Evolutionary conservation across 2,888 invertebrate genomes (phyloP), one percentile per base, ranked within the genome.

Genomic region (Catotricha subobsoleta): DNA sequence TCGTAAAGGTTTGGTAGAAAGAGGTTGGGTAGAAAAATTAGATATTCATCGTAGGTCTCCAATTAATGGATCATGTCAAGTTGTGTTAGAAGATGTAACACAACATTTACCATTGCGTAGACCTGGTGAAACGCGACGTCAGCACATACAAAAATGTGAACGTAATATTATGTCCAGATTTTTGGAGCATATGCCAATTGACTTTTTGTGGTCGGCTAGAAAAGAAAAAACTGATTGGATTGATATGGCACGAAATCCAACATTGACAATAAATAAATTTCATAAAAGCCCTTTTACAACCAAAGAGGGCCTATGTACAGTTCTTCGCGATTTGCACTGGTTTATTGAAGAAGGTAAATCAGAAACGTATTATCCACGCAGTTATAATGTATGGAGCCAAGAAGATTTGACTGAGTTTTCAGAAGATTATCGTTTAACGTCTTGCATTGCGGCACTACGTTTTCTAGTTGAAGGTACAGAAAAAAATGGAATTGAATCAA

Each of bases 171-270:
- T 82, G 54, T 80, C 77, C 3, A 70, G 83, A 50, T 78, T 87
- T 59, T 68, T 88, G 53, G 76, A 78, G 50, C 77, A 80, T 52
- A 74, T 79, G 50, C 74, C 79, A 1, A 81, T 87, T 2, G 84
- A 90, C 53, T 84, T 92, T 51, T 70, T 91, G 27, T 92, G 92
- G 90, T 87, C 87, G 36, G 77, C 84, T 42, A 77, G 83, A 48
- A 74, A 82, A 44, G 88, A 90, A 48, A 80, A 77, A 60, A 55
- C 57, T 43, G 62, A 63, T 44, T 60, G 59, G 47, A 54, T 60
- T 13, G 62, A 63, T 45, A 56, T 60, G 46, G 55, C 58, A 5
- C 60, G 56, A 43, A 63, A 62, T 50, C 72, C 72, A 44, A 69
- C 74, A 33, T 80, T 80, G 57, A 66, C 80, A 41, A 75, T 81